Percentiles rank a stretch among this genome's conserved stretches.
phyloP scores from a whole-genome alignment of 64 coral and sea anemone genomes.

The Montipora foliosa region DNA sequence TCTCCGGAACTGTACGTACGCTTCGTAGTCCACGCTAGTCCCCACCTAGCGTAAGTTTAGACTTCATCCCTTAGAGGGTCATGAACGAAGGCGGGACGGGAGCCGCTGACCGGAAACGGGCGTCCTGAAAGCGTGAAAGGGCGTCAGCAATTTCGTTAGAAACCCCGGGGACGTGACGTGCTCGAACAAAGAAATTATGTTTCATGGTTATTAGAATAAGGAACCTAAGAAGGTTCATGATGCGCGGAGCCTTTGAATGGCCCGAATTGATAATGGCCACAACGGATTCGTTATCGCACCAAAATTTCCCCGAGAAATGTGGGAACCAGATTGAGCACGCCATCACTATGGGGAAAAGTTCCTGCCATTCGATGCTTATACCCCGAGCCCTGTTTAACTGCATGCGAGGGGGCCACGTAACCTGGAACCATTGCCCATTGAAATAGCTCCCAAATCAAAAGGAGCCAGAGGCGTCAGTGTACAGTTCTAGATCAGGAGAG shows the following conservation, averaged over 20 bases:
- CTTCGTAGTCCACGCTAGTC: slow-evolving; percentile 4
- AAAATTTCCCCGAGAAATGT: slow-evolving; percentile 1
- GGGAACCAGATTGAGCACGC: not conserved
- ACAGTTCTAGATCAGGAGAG: not conserved
- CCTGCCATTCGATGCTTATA: slow-evolving; percentile 40
- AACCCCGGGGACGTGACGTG: not conserved
- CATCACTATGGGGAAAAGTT: not conserved
- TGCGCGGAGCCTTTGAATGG: slow-evolving; percentile 8
- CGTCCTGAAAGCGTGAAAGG: slow-evolving; percentile 13
- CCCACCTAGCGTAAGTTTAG: not conserved
- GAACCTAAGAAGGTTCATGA: slow-evolving; percentile 13
- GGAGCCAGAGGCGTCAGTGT: not conserved
- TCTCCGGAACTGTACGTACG: not conserved
- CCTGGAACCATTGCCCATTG: slow-evolving; percentile 2
- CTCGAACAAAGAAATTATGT: slow-evolving; percentile 32
- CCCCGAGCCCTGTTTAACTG: not conserved
- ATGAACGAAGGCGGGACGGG: slow-evolving; percentile 1
- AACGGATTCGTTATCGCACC: slow-evolving; percentile 45
- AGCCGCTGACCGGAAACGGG: not conserved
- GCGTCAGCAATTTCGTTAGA: slow-evolving; percentile 39
- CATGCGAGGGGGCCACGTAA: not conserved
- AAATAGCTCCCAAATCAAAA: not conserved
- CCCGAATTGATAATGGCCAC: slow-evolving; percentile 30
- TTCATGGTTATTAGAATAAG: slow-evolving; percentile 4
- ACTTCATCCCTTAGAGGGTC: slow-evolving; percentile 18